A percentile compares a stretch with the other conserved stretches of the same genome.
phyloP scores from a whole-genome alignment of 2,113 vertebrate genomes.

The Thymallus thymallus region DNA sequence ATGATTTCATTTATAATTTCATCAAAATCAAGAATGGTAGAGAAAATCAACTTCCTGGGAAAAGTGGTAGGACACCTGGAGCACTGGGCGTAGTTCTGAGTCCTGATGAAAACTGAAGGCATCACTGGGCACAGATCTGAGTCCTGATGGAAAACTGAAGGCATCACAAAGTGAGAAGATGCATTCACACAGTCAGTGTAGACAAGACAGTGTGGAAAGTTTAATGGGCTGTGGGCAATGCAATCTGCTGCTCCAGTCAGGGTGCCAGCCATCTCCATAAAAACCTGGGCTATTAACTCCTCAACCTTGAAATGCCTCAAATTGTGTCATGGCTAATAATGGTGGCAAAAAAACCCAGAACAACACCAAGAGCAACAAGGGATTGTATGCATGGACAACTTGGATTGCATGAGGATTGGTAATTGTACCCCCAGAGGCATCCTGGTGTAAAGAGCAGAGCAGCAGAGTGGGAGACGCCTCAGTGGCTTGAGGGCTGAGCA shows the following conservation, averaged over 20 bases:
- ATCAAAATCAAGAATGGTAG: neutral
- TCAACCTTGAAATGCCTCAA: slow-evolving; percentile 55
- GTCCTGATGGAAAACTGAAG: neutral
- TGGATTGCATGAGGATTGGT: slow-evolving; percentile 71
- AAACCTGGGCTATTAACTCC: slow-evolving; percentile 65
- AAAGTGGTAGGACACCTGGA: neutral
- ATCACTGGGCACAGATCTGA: slow-evolving; percentile 18
- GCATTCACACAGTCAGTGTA: slow-evolving; percentile 21
- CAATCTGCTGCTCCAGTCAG: slow-evolving; percentile 63
- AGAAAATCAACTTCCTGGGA: neutral
- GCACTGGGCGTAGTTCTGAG: neutral
- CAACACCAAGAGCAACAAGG: slow-evolving; percentile 58
- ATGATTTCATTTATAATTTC: neutral
- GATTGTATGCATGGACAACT: slow-evolving; percentile 71
- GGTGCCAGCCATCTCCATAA: slow-evolving; percentile 67
- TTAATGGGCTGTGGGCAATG: slow-evolving; percentile 64
- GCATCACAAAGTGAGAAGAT: slow-evolving; percentile 40
- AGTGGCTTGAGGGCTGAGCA: slow-evolving; percentile 45
- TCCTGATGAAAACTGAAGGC: neutral
- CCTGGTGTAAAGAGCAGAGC: slow-evolving; percentile 63
- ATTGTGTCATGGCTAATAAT: slow-evolving; percentile 66
- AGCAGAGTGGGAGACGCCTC: slow-evolving; percentile 66
- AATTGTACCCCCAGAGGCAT: slow-evolving; percentile 75
- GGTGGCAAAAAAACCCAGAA: slow-evolving; percentile 41
- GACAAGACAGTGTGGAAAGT: slow-evolving; percentile 41